Evolutionary conservation across 2,888 invertebrate species (phyloP).

Genomic region (Marasmarcha lunaedactyla): DNA sequence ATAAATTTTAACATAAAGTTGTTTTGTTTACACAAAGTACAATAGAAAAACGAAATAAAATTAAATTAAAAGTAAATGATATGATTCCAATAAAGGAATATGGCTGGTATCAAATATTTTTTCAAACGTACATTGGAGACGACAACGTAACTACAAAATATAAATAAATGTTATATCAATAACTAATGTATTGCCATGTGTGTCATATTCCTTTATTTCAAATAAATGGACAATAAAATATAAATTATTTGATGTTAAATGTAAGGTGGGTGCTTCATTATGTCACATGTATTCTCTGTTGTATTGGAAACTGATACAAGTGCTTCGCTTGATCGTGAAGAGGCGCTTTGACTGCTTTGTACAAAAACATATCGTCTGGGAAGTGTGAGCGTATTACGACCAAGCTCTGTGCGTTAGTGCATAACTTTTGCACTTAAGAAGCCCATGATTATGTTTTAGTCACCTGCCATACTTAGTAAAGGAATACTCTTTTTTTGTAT

Average conservation of each 20-base stretch:
- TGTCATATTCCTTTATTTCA: not conserved
- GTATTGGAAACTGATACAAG: not conserved
- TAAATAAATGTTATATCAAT: too few relatives aligned
- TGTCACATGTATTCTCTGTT: slow-evolving; percentile 25
- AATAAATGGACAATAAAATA: not conserved
- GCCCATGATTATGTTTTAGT: slow-evolving; percentile 30
- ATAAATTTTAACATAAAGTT: not conserved
- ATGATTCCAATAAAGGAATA: too few relatives aligned
- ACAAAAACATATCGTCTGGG: slow-evolving; percentile 51
- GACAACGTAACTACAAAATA: too few relatives aligned
- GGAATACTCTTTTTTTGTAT: too few relatives aligned
- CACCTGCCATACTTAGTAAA: not conserved
- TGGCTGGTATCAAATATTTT: too few relatives aligned
- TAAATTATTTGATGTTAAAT: slow-evolving; percentile 23
- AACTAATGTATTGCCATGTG: too few relatives aligned
- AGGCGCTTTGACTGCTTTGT: slow-evolving; percentile 39
- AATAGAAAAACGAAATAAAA: too few relatives aligned
- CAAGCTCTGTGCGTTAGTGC: slow-evolving; percentile 53
- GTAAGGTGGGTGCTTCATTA: slow-evolving; percentile 60
- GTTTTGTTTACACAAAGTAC: too few relatives aligned
- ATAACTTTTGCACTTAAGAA: slow-evolving; percentile 52
- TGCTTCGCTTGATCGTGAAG: slow-evolving; percentile 6
- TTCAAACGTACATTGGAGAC: too few relatives aligned
- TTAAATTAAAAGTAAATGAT: too few relatives aligned
- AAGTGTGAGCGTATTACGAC: slow-evolving; percentile 67